Base-by-base conservation (phyloP, 1,140 invertebrate species). In the Matsumurasca onukii region DNA sequence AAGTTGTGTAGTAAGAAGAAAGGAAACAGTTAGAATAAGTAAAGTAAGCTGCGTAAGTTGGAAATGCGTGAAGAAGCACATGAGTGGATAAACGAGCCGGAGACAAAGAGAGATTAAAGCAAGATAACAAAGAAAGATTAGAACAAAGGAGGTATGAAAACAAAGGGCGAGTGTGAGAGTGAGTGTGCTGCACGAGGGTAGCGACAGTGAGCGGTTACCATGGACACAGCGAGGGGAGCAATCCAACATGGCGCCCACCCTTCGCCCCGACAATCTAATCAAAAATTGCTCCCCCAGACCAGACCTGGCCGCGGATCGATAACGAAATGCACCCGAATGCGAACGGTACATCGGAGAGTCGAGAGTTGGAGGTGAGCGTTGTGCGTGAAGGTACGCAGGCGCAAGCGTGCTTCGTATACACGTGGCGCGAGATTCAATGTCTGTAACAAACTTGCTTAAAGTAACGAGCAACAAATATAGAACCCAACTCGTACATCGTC, bases 231-330 rank as follows among this genome's bases (percentile, higher is more conserved):
- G 49, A 52, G 22, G 55, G 22, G 25, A 25, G 55, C 2, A 27
- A 29, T 22, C 24, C 22, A 59, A 27, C 22, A 27, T 27, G 55
- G 55, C 55, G 55, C 24, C 55, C 55, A 59, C 55, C 55, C 55
- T 59, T 59, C 55, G n/a, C n/a, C n/a, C n/a, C n/a, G 55, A 27
- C 55, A 59, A 59, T 59, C 55, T 59, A 59, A 59, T 59, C 55
- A 59, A 59, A 59, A 59, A 59, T 59, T 59, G 55, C 55, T 59
- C 55, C 55, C 55, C 55, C 55, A 27, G 55, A 59, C n/a, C n/a
- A n/a, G n/a, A n/a, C n/a, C n/a, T n/a, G n/a, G n/a, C n/a, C n/a
- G n/a, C 55, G 55, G 55, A 59, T 59, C 55, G 55, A 59, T 59
- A 59, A 22, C 55, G 30, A 59, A 59, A 59, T 59, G 55, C 55